A percentile compares a stretch with the other conserved stretches of the same genome.
These are phyloP conservation scores for Myripristis murdjan DNA, from an alignment of 2,797 vertebrate genomes.

Conservation along the genomic window DNA sequence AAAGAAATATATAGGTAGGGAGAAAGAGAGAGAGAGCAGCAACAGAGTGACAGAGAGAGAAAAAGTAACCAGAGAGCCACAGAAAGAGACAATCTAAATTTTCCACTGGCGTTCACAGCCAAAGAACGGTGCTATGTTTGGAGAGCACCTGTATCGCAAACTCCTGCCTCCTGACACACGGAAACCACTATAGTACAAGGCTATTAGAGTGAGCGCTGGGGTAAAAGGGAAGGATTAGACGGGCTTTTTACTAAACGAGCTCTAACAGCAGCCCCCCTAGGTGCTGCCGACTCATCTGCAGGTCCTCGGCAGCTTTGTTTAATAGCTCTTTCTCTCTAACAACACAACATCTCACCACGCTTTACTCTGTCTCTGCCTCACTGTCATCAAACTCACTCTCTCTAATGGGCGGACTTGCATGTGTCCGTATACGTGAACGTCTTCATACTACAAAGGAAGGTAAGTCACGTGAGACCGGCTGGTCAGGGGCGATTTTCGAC, in stretches of 20 bases:
- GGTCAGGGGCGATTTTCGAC: slow-evolving; percentile 37
- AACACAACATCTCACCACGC: slow-evolving; percentile 30
- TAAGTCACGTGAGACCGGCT: slow-evolving; percentile 37
- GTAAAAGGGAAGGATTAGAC: slow-evolving; percentile 69
- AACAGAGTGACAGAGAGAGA: slow-evolving; percentile 1
- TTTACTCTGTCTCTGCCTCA: slow-evolving; percentile 14
- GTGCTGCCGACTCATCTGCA: slow-evolving; percentile 58
- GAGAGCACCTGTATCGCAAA: slow-evolving; percentile 52
- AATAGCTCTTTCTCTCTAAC: slow-evolving; percentile 49
- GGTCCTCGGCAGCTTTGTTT: slow-evolving; percentile 52
- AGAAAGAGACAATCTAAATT: slow-evolving; percentile 31
- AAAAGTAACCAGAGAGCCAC: slow-evolving; percentile 6
- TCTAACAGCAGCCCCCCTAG: slow-evolving; percentile 66
- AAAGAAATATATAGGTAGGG: background rate
- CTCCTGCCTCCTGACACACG: slow-evolving; percentile 52
- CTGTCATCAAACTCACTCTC: slow-evolving; percentile 23
- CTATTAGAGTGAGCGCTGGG: slow-evolving; percentile 62
- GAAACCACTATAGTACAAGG: slow-evolving; percentile 54
- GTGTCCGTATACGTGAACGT: slow-evolving; percentile 9
- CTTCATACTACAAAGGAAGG: slow-evolving; percentile 24
- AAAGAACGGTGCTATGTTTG: slow-evolving; percentile 38
- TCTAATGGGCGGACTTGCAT: slow-evolving; percentile 4
- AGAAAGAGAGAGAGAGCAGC: background rate
- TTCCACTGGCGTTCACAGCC: slow-evolving; percentile 31
- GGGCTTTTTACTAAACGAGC: slow-evolving; percentile 64